phyloP scores from a whole-genome alignment of 1,140 invertebrate species.

The Reticulitermes speratus region DNA sequence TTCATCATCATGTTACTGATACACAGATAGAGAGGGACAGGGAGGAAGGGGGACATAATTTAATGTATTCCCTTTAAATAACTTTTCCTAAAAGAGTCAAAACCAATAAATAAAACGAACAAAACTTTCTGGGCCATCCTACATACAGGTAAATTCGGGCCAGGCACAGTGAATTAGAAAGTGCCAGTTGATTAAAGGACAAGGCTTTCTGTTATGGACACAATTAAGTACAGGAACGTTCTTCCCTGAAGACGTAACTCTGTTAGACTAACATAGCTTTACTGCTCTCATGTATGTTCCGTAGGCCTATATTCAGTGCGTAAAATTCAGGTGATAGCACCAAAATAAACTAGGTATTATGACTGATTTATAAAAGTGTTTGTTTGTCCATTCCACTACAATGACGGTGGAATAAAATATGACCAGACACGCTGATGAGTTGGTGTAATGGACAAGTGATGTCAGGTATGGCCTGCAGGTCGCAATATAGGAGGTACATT shows the following conservation, averaged over 20 bases:
- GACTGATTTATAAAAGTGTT: background rate
- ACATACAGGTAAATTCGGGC: background rate
- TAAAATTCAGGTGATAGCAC: background rate
- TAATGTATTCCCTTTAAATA: no score
- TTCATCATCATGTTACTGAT: no score
- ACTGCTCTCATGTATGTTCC: background rate
- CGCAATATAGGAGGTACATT: background rate
- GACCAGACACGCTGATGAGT: background rate
- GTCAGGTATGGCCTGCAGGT: background rate
- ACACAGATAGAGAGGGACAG: no score
- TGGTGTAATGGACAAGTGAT: background rate
- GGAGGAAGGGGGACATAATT: no score
- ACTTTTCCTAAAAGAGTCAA: no score
- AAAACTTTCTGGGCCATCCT: background rate
- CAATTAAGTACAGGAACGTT: background rate
- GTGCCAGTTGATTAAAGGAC: background rate
- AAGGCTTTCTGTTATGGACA: background rate
- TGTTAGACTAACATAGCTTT: background rate
- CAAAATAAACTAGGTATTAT: background rate
- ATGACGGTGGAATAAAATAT: background rate
- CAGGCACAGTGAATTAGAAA: background rate
- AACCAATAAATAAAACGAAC: no score
- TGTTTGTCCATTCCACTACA: background rate
- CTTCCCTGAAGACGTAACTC: background rate
- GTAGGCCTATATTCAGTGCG: background rate